Evolutionary conservation across 2,888 invertebrate species (phyloP), one percentile per base, ranked within the genome.

Genomic region (Rhingia rostrata): DNA sequence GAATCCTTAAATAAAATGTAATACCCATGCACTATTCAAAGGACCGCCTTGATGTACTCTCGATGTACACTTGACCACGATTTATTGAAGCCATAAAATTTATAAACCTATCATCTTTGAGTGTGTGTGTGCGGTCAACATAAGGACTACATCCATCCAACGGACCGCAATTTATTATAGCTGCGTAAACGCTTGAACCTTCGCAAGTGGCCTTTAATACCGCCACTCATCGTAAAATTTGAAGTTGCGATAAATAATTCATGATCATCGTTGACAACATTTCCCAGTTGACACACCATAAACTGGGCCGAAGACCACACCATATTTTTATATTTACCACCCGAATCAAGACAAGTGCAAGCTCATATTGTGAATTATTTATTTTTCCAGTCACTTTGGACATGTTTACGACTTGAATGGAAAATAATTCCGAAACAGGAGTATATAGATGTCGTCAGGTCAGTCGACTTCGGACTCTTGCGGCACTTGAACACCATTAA

Each of bases 51-150:
- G 51, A 43, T 43, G 14, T 33, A 35, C 37, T 4, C 43, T 14
- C 39, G 45, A 35, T 49, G 56, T 39, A 41, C 58, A 63, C 64
- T 64, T 60, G 58, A 47, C 41, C 58, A 64, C 75, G 64, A 75
- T 81, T 81, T 81, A 81, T 75, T 22, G 45, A 33, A n/a, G 64
- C 53, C 60, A 58, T 74, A 67, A 60, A 58, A 51, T 73, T 73
- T 63, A 70, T 53, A 45, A 81, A 64, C 39, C 51, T 45, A 43
- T 60, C 37, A 69, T 49, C 43, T 14, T 45, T 56, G 32, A 32
- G 53, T 30, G 51, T 6, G 49, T 6, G 67, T 10, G 33, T 35
- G 9, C 14, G 9, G 22, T 22, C 22, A 10, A 35, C 39, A 41
- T n/a, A 49, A 35, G 39, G 45, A 9, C 7, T 39, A 43, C 30